phyloP scores from a whole-genome alignment of 2,113 vertebrate genomes.

The Kobus ellipsiprymnus region DNA sequence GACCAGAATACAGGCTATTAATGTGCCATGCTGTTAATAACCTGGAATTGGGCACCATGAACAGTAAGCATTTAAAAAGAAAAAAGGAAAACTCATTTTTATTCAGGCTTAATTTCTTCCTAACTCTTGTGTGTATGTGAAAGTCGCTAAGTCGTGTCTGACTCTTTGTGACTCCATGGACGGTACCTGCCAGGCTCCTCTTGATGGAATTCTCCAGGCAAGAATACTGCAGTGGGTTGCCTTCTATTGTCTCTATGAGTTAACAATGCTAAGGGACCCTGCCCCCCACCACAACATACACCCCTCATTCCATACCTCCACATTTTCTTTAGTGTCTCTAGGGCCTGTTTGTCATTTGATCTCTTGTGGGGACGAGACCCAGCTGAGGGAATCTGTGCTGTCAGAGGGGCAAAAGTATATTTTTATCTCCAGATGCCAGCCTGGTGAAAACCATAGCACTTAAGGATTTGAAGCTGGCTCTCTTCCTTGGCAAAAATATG shows the following conservation, averaged over 20 bases:
- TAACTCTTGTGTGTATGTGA: background rate
- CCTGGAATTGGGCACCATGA: background rate
- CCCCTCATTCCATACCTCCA: background rate
- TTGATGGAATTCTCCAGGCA: background rate
- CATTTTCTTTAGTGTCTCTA: background rate
- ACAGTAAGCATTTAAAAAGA: background rate
- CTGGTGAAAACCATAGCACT: background rate
- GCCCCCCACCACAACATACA: background rate
- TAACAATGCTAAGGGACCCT: background rate
- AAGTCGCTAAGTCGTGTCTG: background rate
- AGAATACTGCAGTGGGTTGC: background rate
- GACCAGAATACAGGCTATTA: background rate
- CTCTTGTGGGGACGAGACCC: background rate
- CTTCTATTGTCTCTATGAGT: background rate
- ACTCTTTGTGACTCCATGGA: background rate
- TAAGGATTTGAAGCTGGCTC: background rate
- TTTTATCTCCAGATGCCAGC: background rate
- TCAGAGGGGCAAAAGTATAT: background rate
- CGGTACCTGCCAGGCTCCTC: background rate
- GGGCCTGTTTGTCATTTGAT: background rate
- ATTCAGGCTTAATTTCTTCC: background rate
- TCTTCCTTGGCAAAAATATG: background rate
- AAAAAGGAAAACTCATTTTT: background rate
- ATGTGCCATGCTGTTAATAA: background rate
- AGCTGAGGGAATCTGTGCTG: background rate